Base-by-base conservation (phyloP, 2,888 invertebrate species). In the Drosophila neotestacea region DNA sequence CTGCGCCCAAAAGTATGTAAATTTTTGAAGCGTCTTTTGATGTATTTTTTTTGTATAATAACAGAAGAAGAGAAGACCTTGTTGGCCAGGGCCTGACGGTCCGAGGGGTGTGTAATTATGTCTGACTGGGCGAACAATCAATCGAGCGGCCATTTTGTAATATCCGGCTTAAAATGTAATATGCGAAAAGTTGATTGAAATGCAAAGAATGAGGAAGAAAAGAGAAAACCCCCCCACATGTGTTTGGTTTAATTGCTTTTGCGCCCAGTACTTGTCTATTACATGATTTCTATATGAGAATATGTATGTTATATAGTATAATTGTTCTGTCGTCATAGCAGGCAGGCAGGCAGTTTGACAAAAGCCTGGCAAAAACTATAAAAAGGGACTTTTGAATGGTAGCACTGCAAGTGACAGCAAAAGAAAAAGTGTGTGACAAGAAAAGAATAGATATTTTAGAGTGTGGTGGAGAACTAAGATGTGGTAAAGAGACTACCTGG, bases 341-440 rank as follows among this genome's bases (percentile, higher is more conserved):
- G 22, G 32, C 34, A 22, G 13, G 4, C 50, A n/a, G 50, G 13
- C 51, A 44, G 50, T 34, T 38, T 60, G 60, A 69, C 70, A 77
- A 73, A 66, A 58, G 66, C 6, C 58, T 54, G 39, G 59, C 16
- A 52, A 7, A 16, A 48, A 32, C 58, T 60, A 63, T 55, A 59
- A 50, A 28, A 44, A 38, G 61, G 13, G 42, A 60, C n/a, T 13
- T 59, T 90, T 81, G 79, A 88, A 88, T 89, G 42, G n/a, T 16
- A 34, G 54, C 13, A 70, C 92, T 91, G 91, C 68, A 64, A 79
- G 80, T 91, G 91, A 88, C 92, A 91, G 88, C 84, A 87, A 84
- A 83, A 85, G 80, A 79, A 76, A 28, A 67, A 55, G 50, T 60
- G 73, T 77, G 66, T 78, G 75, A 75, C 65, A 66, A 62, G 68